Evolutionary conservation across 2,113 vertebrate genomes (phyloP).

Genomic region (Catharus bicknelli): DNA sequence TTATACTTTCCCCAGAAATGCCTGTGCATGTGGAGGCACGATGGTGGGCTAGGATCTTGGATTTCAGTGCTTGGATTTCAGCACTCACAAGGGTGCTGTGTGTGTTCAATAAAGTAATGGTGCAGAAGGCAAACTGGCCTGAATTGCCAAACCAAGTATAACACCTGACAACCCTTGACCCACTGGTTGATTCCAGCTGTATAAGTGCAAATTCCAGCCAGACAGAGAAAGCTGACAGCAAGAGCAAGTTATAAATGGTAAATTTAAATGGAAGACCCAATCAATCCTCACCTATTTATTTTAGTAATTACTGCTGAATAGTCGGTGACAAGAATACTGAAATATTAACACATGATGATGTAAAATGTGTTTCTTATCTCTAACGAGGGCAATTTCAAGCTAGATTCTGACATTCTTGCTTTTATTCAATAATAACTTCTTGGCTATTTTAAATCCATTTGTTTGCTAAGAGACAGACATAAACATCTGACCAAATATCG

Average conservation of each 20-base stretch:
- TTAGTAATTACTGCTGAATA: not conserved
- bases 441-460: not conserved
- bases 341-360: not conserved
- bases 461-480: not conserved
- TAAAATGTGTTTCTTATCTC: not conserved
- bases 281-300: not conserved
- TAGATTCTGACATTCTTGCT: not conserved
- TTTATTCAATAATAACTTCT: not conserved
- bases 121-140: not conserved
- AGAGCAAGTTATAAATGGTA: not conserved
- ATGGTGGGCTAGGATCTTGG: not conserved
- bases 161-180: not conserved
- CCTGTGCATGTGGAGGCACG: not conserved
- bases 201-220: not conserved
- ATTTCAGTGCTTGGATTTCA: not conserved
- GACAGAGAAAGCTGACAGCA: not conserved
- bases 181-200: not conserved
- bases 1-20: not conserved
- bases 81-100: accelerated
- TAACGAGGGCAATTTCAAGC: not conserved
- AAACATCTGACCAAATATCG: not conserved
- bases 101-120: not conserved
- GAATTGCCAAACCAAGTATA: not conserved
- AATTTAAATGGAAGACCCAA: not conserved
- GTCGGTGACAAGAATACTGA: not conserved